Percentiles rank a stretch among this genome's conserved stretches.
Conservation (phyloP, 2,113 vertebrate genomes). For the Malurus cyaneus region DNA sequence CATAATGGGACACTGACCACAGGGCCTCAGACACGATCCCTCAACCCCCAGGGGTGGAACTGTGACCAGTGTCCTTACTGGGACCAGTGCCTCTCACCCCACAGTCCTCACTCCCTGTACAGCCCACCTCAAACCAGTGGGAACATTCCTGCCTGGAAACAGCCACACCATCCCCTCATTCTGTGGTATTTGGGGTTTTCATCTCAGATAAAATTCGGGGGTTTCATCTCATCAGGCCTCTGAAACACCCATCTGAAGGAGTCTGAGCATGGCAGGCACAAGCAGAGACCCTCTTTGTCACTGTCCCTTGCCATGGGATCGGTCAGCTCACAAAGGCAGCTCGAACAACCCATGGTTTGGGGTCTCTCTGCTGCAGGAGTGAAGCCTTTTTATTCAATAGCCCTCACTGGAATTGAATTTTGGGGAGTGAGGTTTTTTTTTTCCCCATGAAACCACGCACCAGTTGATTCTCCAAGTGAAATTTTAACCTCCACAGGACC, state of each 20-base stretch:
- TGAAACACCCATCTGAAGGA: background rate
- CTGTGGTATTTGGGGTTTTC: background rate
- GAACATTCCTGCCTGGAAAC: background rate
- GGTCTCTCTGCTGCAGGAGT: background rate
- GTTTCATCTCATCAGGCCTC: background rate
- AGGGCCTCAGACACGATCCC: accelerated
- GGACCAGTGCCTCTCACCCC: background rate
- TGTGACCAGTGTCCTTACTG: background rate
- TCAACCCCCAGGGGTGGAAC: accelerated
- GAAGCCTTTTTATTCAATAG: background rate
- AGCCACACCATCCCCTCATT: background rate
- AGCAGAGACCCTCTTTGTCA: background rate
- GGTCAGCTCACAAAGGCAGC: background rate
- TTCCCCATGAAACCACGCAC: background rate
- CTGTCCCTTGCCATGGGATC: background rate
- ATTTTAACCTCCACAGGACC: background rate
- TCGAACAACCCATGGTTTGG: background rate
- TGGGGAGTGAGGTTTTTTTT: accelerated
- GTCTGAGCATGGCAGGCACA: background rate
- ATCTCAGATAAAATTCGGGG: background rate
- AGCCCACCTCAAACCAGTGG: background rate
- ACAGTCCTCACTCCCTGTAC: background rate
- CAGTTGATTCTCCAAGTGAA: accelerated
- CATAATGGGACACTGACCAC: background rate
- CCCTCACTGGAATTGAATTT: background rate